These are phyloP conservation scores for Pristionchus entomophagus DNA, from an alignment of 2,888 invertebrate genomes.

Conservation along the genomic window DNA sequence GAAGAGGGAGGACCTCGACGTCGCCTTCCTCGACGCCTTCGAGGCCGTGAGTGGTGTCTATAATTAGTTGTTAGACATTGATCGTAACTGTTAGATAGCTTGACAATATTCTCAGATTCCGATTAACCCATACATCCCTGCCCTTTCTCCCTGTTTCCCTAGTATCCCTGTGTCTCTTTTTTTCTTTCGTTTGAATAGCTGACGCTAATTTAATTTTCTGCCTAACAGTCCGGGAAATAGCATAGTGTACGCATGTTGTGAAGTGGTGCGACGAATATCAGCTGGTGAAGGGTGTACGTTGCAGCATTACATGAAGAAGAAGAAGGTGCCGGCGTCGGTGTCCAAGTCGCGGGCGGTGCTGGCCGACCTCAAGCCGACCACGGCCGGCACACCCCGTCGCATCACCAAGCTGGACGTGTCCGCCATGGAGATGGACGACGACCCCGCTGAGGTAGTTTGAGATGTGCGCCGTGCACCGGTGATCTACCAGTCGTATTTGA, in stretches of 20 bases:
- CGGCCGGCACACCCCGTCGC: neutral
- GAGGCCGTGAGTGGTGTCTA: neutral
- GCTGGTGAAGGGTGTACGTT: neutral
- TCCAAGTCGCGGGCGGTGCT: conserved; percentile 22
- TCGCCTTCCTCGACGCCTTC: conserved; percentile 31
- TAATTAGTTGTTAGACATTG: no score
- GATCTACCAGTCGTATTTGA: no score
- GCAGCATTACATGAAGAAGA: conserved; percentile 35
- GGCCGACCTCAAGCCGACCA: conserved; percentile 33
- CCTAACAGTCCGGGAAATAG: no score
- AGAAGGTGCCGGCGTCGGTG: neutral
- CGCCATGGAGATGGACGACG: conserved; percentile 17
- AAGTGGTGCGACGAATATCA: neutral
- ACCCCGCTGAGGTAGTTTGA: neutral
- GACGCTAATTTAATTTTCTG: no score
- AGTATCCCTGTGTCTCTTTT: no score
- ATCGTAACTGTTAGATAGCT: no score
- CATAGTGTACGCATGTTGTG: no score
- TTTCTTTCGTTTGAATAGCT: no score
- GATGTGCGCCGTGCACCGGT: neutral
- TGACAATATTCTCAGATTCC: no score
- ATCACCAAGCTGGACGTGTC: neutral
- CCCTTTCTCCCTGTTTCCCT: no score
- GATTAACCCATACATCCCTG: no score
- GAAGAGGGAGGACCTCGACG: conserved; percentile 32